These are phyloP conservation scores for Philotrypesis tridentata DNA, from an alignment of 1,140 invertebrate species.

Conservation along the genomic window DNA sequence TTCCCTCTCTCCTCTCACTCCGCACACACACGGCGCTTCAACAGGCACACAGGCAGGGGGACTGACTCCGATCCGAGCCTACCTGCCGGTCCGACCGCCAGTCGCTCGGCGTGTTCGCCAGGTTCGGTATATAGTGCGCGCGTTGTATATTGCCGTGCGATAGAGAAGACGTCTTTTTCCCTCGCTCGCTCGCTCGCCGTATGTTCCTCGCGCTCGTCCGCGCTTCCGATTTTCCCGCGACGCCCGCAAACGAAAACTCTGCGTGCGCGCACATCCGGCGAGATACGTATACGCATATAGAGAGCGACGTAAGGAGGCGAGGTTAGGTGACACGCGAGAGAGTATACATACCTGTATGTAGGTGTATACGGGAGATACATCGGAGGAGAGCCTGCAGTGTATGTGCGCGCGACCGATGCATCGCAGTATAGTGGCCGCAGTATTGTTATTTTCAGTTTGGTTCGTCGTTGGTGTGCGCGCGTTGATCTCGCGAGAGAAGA, in stretches of 20 bases:
- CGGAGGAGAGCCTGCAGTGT: neutral
- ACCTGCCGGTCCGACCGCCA: conserved; percentile 29
- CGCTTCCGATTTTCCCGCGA: no score
- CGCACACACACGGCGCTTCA: neutral
- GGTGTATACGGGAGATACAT: no score
- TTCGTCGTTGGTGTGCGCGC: neutral
- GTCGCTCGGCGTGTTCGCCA: conserved; percentile 46
- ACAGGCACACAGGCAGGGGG: neutral
- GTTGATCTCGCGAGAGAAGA: neutral
- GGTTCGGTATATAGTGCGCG: conserved; percentile 35
- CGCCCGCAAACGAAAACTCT: neutral
- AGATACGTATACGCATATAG: neutral
- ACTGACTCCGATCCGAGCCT: conserved; percentile 2
- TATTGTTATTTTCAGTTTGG: neutral
- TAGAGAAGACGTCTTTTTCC: neutral
- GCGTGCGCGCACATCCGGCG: neutral
- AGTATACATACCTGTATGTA: no score
- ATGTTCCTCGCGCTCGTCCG: no score
- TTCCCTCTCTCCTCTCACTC: conserved; percentile 11
- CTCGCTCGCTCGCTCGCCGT: neutral
- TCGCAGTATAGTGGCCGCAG: neutral
- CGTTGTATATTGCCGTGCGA: no score
- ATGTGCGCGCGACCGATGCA: neutral
- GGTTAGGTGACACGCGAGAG: no score
- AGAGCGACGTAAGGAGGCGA: neutral